phyloP scores from a whole-genome alignment of 1,140 invertebrate genomes.

The Magallana gigas region DNA sequence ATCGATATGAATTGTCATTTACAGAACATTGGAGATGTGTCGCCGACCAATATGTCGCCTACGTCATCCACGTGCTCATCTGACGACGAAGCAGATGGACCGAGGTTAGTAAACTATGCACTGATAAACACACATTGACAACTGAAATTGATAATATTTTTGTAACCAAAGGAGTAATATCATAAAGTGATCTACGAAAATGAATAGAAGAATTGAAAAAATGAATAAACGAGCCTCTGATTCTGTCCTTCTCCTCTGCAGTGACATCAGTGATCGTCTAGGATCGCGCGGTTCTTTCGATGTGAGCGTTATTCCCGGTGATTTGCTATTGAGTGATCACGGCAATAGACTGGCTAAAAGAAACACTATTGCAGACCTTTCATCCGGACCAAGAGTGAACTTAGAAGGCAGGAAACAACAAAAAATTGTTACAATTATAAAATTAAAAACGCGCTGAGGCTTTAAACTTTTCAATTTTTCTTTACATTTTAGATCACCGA shows the following conservation, averaged over 20 bases:
- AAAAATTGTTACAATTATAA: no score
- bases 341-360: neutral
- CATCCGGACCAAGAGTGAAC: neutral
- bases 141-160: no score
- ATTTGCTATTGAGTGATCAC: neutral
- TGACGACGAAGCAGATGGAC: neutral
- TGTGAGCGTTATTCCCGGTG: neutral
- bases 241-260: neutral
- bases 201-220: no score
- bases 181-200: no score
- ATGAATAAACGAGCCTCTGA: no score
- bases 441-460: neutral
- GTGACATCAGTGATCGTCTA: neutral
- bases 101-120: neutral
- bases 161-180: no score
- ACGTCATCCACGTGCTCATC: neutral
- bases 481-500: neutral
- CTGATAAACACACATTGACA: no score
- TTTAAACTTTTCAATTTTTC: neutral
- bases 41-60: neutral
- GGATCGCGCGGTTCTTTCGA: neutral
- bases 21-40: constrained; percentile 31
- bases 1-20: no score
- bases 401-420: neutral
- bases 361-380: constrained; percentile 12